Conservation (phyloP, 2,888 invertebrate species). For the Anodontia alba region DNA sequence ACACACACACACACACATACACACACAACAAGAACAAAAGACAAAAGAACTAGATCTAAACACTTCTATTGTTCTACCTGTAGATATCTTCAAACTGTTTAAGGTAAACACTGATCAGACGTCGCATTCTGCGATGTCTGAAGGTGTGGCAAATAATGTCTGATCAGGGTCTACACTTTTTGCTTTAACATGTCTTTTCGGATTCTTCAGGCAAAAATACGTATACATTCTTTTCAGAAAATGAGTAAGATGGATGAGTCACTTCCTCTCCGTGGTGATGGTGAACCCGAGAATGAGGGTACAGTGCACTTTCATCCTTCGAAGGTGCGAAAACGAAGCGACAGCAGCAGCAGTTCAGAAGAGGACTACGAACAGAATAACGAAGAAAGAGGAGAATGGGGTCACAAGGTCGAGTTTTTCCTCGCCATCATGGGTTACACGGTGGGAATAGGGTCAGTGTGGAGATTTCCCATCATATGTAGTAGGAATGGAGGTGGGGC, state of each 20-base stretch:
- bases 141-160: too few relatives aligned
- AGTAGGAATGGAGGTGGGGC: conserved; percentile 53
- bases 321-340: not conserved
- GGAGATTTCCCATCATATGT: conserved; percentile 53
- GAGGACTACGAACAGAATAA: not conserved
- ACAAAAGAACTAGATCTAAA: too few relatives aligned
- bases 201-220: too few relatives aligned
- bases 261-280: not conserved
- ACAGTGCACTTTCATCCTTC: not conserved
- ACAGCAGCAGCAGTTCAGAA: not conserved
- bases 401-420: conserved; percentile 50
- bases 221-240: too few relatives aligned
- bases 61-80: too few relatives aligned
- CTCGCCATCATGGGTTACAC: conserved; percentile 56
- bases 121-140: too few relatives aligned
- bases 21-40: too few relatives aligned
- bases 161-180: too few relatives aligned
- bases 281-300: not conserved
- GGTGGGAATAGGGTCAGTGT: conserved; percentile 55
- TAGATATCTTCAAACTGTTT: too few relatives aligned
- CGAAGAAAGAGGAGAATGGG: conserved; percentile 38
- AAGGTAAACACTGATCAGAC: too few relatives aligned
- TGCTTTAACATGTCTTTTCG: too few relatives aligned
- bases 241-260: not conserved
- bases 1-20: too few relatives aligned